Evolutionary conservation across 2,797 vertebrate species (phyloP), one percentile per base, ranked within the genome.

Genomic region (Ctenopoma multispine): DNA sequence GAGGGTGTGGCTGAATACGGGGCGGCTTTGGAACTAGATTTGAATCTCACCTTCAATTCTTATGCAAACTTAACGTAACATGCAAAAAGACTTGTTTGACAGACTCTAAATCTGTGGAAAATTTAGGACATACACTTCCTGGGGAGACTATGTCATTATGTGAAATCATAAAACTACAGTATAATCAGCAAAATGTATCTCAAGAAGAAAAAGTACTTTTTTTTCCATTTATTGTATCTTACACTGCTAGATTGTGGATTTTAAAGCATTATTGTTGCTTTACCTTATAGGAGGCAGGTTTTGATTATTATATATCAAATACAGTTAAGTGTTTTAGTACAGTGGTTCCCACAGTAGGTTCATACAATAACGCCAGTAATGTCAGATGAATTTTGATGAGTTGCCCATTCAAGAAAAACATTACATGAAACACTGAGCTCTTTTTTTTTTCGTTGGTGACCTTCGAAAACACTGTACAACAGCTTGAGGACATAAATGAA

Each of bases 361-460:
- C n/a, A n/a, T n/a, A n/a, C n/a, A n/a, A n/a, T n/a, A n/a, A n/a
- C n/a, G n/a, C n/a, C n/a, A n/a, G n/a, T n/a, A n/a, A n/a, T 59
- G 41, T 11, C 23, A 49, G 55, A 70, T 13, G 67, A 73, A 68
- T 82, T n/a, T 46, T 53, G 43, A 77, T 79, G 76, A 82, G 46
- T 71, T 62, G 38, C 56, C 75, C 75, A 82, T 87, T 88, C 44
- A 85, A 64, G 43, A 79, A 75, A 63, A 67, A 67, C n/a, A 74
- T 17, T 54, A 64, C 72, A 79, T 73, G 51, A 81, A 85, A 64
- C 41, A 51, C 69, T 59, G 67, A 78, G 67, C 43, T 74, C 54
- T 54, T 61, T 62, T 72, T 75, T 69, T 61, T 36, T 59, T 20
- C 7, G 60, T 72, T 66, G 36, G 4, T 38, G 36, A 38, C 8